Evolutionary conservation across 1,140 invertebrate species (phyloP).

Genomic region (Hyles euphorbiae): DNA sequence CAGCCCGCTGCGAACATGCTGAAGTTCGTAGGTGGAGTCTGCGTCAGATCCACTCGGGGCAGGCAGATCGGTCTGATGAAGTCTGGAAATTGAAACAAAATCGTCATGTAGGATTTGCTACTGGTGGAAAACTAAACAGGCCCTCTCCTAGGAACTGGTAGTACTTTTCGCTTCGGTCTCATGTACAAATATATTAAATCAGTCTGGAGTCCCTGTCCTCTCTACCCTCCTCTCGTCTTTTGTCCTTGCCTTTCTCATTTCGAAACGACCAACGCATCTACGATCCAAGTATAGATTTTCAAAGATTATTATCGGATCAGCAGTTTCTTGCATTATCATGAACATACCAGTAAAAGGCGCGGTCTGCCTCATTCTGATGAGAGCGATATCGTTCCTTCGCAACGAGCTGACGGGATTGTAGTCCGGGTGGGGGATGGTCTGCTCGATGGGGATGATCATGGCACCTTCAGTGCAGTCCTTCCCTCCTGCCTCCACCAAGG

Average conservation of each 20-base stretch:
- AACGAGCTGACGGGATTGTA: constrained; percentile 36
- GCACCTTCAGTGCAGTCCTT: constrained; percentile 46
- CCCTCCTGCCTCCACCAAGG: constrained; percentile 28
- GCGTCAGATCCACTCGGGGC: background rate
- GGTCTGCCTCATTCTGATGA: constrained; percentile 35
- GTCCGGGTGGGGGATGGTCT: constrained; percentile 53
- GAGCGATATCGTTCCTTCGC: constrained; percentile 52
- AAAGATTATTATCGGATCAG: too few relatives aligned
- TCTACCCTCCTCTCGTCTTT: too few relatives aligned
- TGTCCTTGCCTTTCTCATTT: too few relatives aligned
- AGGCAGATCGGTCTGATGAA: constrained; percentile 9
- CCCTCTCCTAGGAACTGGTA: too few relatives aligned
- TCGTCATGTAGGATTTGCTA: too few relatives aligned
- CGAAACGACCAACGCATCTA: too few relatives aligned
- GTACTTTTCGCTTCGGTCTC: too few relatives aligned
- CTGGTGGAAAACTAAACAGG: too few relatives aligned
- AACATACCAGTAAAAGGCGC: constrained; percentile 42
- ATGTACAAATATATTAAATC: too few relatives aligned
- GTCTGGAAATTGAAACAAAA: background rate
- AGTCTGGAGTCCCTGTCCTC: too few relatives aligned
- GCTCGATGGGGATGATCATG: constrained; percentile 46
- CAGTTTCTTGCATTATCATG: background rate
- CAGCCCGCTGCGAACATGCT: constrained; percentile 81
- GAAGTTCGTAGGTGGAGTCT: background rate
- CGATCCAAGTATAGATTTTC: too few relatives aligned